A percentile compares a stretch with the other conserved stretches of the same genome.
These are phyloP conservation scores for Hypotaenidia philippensis DNA, from an alignment of 2,797 vertebrate species.

Conservation along the genomic window DNA sequence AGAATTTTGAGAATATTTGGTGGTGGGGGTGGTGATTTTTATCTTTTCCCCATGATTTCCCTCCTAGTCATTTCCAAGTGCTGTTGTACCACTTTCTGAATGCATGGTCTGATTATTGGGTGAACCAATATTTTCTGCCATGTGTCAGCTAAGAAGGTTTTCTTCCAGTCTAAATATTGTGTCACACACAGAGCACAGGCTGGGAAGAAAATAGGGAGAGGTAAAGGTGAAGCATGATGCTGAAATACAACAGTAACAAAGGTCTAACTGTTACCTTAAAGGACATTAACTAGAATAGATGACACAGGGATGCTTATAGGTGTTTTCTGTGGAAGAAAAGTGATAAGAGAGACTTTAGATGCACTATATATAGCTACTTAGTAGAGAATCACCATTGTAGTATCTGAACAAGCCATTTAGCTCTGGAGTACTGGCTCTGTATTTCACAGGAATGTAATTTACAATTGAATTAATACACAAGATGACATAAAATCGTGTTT, in stretches of 20 bases:
- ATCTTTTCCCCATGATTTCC: not conserved
- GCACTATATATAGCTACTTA: not conserved
- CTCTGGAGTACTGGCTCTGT: not conserved
- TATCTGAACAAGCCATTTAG: not conserved
- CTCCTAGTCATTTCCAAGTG: not conserved
- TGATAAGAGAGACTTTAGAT: not conserved
- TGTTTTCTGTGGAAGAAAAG: not conserved
- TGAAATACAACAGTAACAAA: not conserved
- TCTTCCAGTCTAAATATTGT: not conserved
- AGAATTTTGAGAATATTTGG: not conserved
- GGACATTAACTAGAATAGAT: not conserved
- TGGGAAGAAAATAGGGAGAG: not conserved
- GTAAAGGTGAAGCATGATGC: not conserved
- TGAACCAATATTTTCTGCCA: not conserved
- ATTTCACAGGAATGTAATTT: not conserved
- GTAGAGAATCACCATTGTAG: not conserved
- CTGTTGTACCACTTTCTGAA: not conserved
- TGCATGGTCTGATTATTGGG: not conserved
- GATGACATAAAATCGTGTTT: not conserved
- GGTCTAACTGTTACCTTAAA: not conserved
- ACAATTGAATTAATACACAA: not conserved
- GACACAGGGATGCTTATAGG: not conserved
- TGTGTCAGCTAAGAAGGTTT: not conserved
- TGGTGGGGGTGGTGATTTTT: not conserved
- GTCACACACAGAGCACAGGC: accelerated